Percentiles rank a stretch among this genome's conserved stretches.
phyloP scores from a whole-genome alignment of 2,888 invertebrate genomes.

The Strigamia transsilvanica region DNA sequence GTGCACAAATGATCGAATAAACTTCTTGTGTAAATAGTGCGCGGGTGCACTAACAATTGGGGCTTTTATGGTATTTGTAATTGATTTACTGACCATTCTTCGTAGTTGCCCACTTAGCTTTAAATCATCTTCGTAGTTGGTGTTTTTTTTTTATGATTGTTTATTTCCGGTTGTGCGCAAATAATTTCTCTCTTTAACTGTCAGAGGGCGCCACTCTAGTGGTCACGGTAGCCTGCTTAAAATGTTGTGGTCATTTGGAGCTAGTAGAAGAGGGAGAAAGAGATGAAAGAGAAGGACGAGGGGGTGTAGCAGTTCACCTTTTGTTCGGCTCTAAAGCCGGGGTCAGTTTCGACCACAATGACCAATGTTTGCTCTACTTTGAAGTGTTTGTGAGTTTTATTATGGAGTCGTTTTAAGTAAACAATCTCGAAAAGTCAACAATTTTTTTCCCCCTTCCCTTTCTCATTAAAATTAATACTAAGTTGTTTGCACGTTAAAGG shows the following conservation, averaged over 20 bases:
- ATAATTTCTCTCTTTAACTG: constrained; percentile 33
- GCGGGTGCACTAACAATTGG: too few relatives aligned
- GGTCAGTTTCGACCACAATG: constrained; percentile 45
- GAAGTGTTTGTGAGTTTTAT: constrained; percentile 9
- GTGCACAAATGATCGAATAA: too few relatives aligned
- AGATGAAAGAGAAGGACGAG: constrained; percentile 13
- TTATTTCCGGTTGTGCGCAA: constrained; percentile 20
- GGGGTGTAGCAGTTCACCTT: constrained; percentile 26
- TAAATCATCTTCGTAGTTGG: not conserved
- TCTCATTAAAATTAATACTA: too few relatives aligned
- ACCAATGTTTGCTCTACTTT: constrained; percentile 20
- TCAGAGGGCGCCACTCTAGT: constrained; percentile 22
- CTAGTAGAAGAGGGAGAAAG: not conserved
- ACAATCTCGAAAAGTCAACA: constrained; percentile 14
- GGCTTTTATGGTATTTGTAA: too few relatives aligned
- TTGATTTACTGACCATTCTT: too few relatives aligned
- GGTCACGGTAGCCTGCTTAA: constrained; percentile 33
- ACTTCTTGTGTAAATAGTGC: too few relatives aligned
- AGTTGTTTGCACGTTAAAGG: not conserved
- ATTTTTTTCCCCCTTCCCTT: not conserved
- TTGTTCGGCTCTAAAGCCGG: constrained; percentile 17
- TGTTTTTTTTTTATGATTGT: not conserved
- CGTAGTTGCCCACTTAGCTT: not conserved
- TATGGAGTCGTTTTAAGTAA: constrained; percentile 10
- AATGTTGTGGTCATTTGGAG: constrained; percentile 33